Percentiles rank a stretch among this genome's conserved stretches.
phyloP scores from a whole-genome alignment of 2,888 invertebrate genomes.

The Ctena decussata region DNA sequence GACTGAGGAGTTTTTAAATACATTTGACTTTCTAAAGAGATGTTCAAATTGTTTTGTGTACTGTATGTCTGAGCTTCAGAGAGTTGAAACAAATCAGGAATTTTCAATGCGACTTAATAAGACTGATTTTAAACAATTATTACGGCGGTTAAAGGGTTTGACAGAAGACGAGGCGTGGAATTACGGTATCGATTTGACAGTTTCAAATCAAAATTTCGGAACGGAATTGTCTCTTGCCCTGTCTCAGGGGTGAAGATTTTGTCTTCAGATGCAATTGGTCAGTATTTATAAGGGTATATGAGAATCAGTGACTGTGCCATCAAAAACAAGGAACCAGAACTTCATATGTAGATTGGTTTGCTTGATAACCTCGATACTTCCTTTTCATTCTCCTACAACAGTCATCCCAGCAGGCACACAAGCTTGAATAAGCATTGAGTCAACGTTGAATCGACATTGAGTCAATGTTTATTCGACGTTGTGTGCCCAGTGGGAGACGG shows the following conservation, averaged over 20 bases:
- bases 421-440: no score
- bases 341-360: no score
- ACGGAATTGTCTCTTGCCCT: background rate
- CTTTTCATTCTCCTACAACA: no score
- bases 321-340: no score
- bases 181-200: no score
- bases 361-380: no score
- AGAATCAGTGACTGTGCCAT: no score
- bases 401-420: no score
- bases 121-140: background rate
- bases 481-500: no score
- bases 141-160: background rate
- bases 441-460: no score
- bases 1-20: background rate
- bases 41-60: background rate
- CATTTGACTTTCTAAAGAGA: background rate
- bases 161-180: background rate
- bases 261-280: background rate
- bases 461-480: no score
- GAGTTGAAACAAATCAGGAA: background rate
- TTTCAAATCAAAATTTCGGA: background rate
- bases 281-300: no score
- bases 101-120: background rate
- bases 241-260: background rate
- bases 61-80: background rate